phyloP scores from a whole-genome alignment of 2,888 invertebrate genomes.

The Octonoba sinensis region DNA sequence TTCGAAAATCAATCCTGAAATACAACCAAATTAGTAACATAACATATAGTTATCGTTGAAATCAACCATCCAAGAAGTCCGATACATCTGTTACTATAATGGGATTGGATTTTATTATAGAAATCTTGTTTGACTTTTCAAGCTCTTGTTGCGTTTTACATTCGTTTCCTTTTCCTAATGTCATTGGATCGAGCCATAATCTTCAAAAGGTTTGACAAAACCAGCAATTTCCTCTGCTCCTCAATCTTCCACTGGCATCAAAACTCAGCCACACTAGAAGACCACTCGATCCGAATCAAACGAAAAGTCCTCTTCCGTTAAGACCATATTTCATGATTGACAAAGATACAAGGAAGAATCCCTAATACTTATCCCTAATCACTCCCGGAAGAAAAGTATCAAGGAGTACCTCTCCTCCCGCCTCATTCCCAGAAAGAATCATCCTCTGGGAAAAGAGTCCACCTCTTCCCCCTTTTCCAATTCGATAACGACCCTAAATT shows the following conservation, averaged over 20 bases:
- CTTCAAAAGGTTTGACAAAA: too few relatives aligned
- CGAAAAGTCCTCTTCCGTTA: slow-evolving; percentile 20
- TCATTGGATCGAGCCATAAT: too few relatives aligned
- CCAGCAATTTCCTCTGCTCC: too few relatives aligned
- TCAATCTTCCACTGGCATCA: neutral
- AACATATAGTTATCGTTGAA: too few relatives aligned
- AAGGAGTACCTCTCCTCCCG: neutral
- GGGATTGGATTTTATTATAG: too few relatives aligned
- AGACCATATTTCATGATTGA: slow-evolving; percentile 21
- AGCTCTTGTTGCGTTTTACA: too few relatives aligned
- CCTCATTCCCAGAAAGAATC: slow-evolving; percentile 5
- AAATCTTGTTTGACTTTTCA: too few relatives aligned
- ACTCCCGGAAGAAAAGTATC: slow-evolving; percentile 23
- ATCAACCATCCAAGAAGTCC: too few relatives aligned
- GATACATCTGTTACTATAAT: too few relatives aligned
- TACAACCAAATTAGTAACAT: too few relatives aligned
- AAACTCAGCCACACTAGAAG: neutral
- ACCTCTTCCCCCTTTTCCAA: slow-evolving; percentile 29
- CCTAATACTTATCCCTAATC: slow-evolving; percentile 44
- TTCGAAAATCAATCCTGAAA: too few relatives aligned
- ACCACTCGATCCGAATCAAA: slow-evolving; percentile 19
- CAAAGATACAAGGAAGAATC: slow-evolving; percentile 23
- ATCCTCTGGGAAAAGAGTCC: slow-evolving; percentile 3
- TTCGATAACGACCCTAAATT: slow-evolving; percentile 55
- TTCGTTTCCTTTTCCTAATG: too few relatives aligned